Percentiles rank a stretch among this genome's conserved stretches.
Conservation (phyloP, 2,888 invertebrate species). For the Tipula helvola region DNA sequence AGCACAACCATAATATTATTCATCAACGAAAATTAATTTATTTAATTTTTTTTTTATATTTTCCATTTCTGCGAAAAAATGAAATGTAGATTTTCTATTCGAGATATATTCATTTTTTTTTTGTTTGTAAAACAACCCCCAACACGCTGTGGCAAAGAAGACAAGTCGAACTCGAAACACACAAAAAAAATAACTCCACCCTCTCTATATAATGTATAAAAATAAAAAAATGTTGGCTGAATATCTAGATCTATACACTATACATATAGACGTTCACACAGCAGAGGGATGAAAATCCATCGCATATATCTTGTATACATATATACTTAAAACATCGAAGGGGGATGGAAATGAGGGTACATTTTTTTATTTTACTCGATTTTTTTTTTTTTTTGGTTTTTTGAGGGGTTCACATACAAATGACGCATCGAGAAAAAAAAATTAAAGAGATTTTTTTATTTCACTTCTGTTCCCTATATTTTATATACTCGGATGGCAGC, state of each 20-base stretch:
- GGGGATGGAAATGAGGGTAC: not conserved
- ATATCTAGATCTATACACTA: not conserved
- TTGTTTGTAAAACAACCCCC: not conserved
- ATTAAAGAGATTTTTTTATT: not conserved
- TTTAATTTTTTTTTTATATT: not conserved
- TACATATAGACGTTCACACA: not conserved
- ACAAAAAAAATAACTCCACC: not conserved
- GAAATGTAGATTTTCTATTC: not conserved
- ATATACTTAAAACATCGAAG: not conserved
- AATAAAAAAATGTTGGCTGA: not conserved
- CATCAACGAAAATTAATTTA: not conserved
- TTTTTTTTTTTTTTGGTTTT: not conserved
- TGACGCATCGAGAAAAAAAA: slow-evolving; percentile 6
- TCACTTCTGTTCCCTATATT: not conserved
- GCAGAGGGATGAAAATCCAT: not conserved
- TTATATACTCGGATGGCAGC: not conserved
- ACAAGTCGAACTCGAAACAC: not conserved
- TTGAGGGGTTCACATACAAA: slow-evolving; percentile 8
- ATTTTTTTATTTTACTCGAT: not conserved
- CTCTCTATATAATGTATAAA: not conserved
- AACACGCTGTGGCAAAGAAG: not conserved
- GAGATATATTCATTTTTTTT: not conserved
- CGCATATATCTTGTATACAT: not conserved
- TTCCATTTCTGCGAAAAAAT: slow-evolving; percentile 4
- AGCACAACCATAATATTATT: not conserved